Percentiles rank a stretch among this genome's conserved stretches.
Conservation (phyloP, 1,140 invertebrate genomes). For the Drosophila mayri region DNA sequence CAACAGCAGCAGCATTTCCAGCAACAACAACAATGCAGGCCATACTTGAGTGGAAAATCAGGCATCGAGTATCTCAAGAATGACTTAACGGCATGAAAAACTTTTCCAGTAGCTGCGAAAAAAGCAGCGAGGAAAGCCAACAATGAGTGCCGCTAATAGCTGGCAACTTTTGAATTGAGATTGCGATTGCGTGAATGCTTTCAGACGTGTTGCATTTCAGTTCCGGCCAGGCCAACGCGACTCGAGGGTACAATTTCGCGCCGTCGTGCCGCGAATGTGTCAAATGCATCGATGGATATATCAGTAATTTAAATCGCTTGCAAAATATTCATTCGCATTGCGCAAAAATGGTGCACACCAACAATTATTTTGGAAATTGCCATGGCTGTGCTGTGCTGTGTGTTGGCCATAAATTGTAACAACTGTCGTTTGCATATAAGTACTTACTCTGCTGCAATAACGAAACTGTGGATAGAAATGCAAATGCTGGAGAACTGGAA, state of each 20-base stretch:
- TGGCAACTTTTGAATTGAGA: slow-evolving; percentile 52
- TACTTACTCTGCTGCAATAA: slow-evolving; percentile 9
- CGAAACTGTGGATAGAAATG: slow-evolving; percentile 22
- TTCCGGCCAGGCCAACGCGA: slow-evolving; percentile 49
- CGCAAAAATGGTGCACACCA: slow-evolving; percentile 66
- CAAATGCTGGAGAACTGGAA: slow-evolving; percentile 25
- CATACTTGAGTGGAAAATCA: slow-evolving; percentile 71
- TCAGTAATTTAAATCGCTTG: slow-evolving; percentile 74
- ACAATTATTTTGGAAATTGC: slow-evolving; percentile 60
- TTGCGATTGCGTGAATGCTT: slow-evolving; percentile 66
- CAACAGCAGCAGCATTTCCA: slow-evolving; percentile 30
- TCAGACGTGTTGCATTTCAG: slow-evolving; percentile 62
- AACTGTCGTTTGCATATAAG: slow-evolving; percentile 79
- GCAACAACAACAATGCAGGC: slow-evolving; percentile 54
- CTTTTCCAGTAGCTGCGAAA: slow-evolving; percentile 29
- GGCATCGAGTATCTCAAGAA: slow-evolving; percentile 75
- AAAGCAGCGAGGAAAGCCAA: slow-evolving; percentile 43
- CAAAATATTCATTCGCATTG: slow-evolving; percentile 76
- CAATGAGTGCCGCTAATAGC: slow-evolving; percentile 73
- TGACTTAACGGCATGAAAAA: slow-evolving; percentile 77
- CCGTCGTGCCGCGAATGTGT: slow-evolving; percentile 60
- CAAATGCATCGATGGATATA: slow-evolving; percentile 75
- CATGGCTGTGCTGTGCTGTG: slow-evolving; percentile 9
- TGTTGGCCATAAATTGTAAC: slow-evolving; percentile 75
- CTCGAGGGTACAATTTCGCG: slow-evolving; percentile 30